Percentiles rank a stretch among this genome's conserved stretches.
phyloP scores from a whole-genome alignment of 2,113 vertebrate genomes.

The Rhinolophus sinicus region DNA sequence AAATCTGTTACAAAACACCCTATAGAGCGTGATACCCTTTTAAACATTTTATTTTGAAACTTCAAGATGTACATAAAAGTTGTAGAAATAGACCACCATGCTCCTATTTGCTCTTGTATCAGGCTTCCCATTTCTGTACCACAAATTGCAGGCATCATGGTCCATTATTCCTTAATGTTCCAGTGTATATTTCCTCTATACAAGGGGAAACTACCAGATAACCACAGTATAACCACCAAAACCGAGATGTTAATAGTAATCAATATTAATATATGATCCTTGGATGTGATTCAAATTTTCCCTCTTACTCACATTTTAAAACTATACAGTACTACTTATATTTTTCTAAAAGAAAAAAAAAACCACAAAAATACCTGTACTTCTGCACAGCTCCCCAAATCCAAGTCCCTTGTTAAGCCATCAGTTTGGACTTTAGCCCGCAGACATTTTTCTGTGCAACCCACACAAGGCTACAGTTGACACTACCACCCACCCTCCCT shows the following conservation, averaged over 20 bases:
- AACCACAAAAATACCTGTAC: background rate
- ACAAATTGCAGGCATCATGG: background rate
- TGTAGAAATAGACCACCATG: conserved; percentile 37
- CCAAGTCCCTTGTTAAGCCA: background rate
- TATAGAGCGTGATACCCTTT: background rate
- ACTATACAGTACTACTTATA: background rate
- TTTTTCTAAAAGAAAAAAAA: conserved; percentile 52
- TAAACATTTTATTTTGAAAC: conserved; percentile 74
- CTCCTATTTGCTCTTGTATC: background rate
- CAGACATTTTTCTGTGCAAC: background rate
- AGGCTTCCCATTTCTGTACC: background rate
- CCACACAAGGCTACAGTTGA: background rate
- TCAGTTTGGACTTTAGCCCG: background rate
- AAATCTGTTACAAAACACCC: background rate
- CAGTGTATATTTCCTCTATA: background rate
- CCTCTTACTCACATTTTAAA: background rate
- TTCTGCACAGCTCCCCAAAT: background rate
- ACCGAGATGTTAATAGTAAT: background rate
- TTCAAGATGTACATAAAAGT: conserved; percentile 56
- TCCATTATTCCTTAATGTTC: background rate
- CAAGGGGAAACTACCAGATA: background rate
- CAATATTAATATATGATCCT: background rate
- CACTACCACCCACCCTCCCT: background rate
- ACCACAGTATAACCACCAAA: background rate
- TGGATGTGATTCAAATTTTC: background rate